Evolutionary conservation across 2,888 invertebrate genomes (phyloP).

Genomic region (Melieria crassipennis): DNA sequence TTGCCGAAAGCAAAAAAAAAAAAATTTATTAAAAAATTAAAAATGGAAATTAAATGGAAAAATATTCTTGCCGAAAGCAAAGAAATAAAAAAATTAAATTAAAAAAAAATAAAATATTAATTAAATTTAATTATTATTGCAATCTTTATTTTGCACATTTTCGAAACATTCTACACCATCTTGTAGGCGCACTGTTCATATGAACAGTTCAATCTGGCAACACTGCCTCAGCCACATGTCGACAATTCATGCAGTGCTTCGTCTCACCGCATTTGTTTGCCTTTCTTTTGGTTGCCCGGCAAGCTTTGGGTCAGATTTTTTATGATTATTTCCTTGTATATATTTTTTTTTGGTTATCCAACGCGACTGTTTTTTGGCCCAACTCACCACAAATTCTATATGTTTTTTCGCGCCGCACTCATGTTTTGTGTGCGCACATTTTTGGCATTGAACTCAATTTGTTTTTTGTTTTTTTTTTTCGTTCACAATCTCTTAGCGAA

Average conservation of each 20-base stretch:
- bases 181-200: too few relatives aligned
- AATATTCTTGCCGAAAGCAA: background rate
- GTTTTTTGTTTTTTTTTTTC: conserved; percentile 1
- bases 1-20: background rate
- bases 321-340: conserved; percentile 13
- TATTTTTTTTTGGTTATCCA: background rate
- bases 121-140: background rate
- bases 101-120: too few relatives aligned
- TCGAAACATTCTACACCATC: too few relatives aligned
- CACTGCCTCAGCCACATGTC: background rate
- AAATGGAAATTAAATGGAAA: background rate
- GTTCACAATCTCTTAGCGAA: background rate
- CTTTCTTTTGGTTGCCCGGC: too few relatives aligned
- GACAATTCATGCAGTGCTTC: too few relatives aligned
- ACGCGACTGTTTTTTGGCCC: conserved; percentile 10
- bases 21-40: background rate
- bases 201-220: background rate
- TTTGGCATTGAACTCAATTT: conserved; percentile 51
- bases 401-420: conserved; percentile 38
- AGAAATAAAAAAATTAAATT: background rate
- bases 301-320: conserved; percentile 5
- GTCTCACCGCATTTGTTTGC: too few relatives aligned
- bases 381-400: conserved; percentile 48
- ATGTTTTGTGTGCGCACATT: too few relatives aligned
- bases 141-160: background rate